phyloP scores from a whole-genome alignment of 35 echinoderm and acorn worm genomes.

The Patiria miniata region DNA sequence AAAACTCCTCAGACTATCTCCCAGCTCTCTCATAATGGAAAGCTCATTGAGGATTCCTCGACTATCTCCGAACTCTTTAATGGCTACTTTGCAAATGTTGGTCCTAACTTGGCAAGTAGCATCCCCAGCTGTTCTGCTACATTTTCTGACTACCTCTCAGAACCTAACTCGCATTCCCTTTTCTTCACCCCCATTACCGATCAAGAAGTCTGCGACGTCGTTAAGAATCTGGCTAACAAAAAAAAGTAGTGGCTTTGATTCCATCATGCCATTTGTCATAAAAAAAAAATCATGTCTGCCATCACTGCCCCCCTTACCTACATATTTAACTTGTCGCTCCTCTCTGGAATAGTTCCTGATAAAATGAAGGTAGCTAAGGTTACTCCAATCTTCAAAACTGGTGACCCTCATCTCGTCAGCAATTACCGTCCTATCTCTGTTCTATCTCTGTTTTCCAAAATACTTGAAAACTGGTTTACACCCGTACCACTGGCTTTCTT shows the following conservation, averaged over 20 bases:
- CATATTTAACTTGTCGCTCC: slow-evolving; percentile 31
- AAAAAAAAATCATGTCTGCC: background rate
- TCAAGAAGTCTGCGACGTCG: background rate
- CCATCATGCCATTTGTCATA: background rate
- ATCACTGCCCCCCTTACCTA: slow-evolving; percentile 9
- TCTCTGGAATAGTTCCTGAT: slow-evolving; percentile 34
- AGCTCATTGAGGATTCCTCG: background rate
- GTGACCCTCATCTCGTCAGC: background rate
- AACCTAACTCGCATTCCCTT: background rate
- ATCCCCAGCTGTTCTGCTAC: background rate
- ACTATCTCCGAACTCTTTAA: background rate
- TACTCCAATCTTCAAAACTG: slow-evolving; percentile 41
- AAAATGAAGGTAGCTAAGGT: slow-evolving; percentile 28
- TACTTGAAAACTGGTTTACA: slow-evolving; percentile 31
- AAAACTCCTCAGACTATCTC: background rate
- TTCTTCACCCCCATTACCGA: background rate
- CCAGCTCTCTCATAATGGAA: background rate
- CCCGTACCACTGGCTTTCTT: slow-evolving; percentile 24
- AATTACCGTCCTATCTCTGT: slow-evolving; percentile 41
- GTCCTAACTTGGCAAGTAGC: background rate
- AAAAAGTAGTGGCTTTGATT: background rate
- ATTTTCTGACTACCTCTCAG: background rate
- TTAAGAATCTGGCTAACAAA: background rate
- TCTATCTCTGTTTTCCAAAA: slow-evolving; percentile 25
- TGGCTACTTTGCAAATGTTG: background rate